Evolutionary conservation across 2,888 invertebrate genomes (phyloP).

Genomic region (Halocaridina rubra): DNA sequence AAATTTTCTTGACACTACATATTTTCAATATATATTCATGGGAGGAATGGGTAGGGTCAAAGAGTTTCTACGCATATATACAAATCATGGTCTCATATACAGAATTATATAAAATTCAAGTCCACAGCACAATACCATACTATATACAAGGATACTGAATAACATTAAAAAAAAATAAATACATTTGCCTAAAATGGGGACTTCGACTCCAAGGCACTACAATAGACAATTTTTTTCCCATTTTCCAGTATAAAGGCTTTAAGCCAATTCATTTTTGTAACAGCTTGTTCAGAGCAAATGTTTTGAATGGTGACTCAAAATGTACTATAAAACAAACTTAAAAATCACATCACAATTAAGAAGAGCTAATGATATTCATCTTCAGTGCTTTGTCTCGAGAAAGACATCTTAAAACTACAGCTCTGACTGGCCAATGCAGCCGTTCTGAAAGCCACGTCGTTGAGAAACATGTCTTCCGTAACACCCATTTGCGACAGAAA

Average conservation of each 20-base stretch:
- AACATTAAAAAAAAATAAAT: neutral
- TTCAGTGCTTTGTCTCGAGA: constrained; percentile 46
- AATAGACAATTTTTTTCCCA: no score
- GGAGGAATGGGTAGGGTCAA: no score
- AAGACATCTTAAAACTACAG: constrained; percentile 58
- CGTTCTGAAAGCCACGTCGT: constrained; percentile 55
- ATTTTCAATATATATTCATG: no score
- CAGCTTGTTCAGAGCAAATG: no score
- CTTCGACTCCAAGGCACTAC: neutral
- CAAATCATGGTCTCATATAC: no score
- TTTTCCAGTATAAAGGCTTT: no score
- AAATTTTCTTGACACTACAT: no score
- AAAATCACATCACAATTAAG: neutral
- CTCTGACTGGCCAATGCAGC: constrained; percentile 51
- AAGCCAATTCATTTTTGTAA: no score
- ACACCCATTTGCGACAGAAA: constrained; percentile 40
- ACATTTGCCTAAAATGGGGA: neutral
- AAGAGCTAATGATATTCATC: constrained; percentile 50
- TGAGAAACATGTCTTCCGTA: constrained; percentile 49
- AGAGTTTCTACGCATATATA: no score
- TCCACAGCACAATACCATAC: neutral
- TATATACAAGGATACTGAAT: neutral
- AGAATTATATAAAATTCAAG: neutral
- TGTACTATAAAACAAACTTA: neutral
- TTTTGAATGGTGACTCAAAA: no score